Percentiles rank a stretch among this genome's conserved stretches.
Conservation (phyloP, 2,888 invertebrate species). For the Tetrapedia diversipes region DNA sequence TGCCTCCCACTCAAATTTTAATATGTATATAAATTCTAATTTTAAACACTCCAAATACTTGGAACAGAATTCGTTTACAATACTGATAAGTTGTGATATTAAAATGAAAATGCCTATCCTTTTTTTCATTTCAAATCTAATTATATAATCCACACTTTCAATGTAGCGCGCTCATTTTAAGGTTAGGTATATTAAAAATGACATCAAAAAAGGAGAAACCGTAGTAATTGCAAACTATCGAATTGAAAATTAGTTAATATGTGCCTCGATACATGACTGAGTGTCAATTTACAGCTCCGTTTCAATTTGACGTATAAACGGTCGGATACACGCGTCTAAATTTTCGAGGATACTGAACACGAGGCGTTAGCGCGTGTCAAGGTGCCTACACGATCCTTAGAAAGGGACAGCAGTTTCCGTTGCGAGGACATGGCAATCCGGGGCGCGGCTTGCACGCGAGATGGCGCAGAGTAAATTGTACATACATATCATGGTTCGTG, state of each 20-base stretch:
- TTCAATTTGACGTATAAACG: neutral
- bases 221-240: neutral
- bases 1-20: too few relatives aligned
- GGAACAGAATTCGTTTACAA: too few relatives aligned
- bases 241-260: neutral
- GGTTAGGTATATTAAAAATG: too few relatives aligned
- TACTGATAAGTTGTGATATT: too few relatives aligned
- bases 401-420: neutral
- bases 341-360: neutral
- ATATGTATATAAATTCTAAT: too few relatives aligned
- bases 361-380: neutral
- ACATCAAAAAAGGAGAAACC: too few relatives aligned
- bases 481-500: constrained; percentile 51
- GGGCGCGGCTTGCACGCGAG: constrained; percentile 49
- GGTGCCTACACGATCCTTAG: neutral
- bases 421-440: constrained; percentile 50
- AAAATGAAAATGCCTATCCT: too few relatives aligned
- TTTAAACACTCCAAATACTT: too few relatives aligned
- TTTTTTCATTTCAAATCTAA: too few relatives aligned
- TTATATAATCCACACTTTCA: too few relatives aligned
- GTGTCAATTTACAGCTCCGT: neutral
- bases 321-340: neutral
- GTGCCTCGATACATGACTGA: neutral
- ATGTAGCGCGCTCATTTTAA: too few relatives aligned
- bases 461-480: constrained; percentile 51